Percentiles rank a stretch among this genome's conserved stretches.
These are phyloP conservation scores for Myotis davidii DNA, from an alignment of 2,113 vertebrate genomes.

Conservation along the genomic window DNA sequence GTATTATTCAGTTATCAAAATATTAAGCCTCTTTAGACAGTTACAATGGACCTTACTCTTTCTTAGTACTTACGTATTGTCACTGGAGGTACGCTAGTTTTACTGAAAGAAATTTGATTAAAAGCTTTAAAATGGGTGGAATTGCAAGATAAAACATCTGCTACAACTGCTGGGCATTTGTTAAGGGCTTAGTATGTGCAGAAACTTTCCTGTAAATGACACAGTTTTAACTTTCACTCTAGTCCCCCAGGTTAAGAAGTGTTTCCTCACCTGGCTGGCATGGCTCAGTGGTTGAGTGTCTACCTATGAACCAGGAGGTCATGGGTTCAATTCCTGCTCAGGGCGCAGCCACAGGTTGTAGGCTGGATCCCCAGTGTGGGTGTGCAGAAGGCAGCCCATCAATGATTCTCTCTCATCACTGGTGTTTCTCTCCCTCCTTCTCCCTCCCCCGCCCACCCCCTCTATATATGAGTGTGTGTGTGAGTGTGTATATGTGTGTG, in stretches of 20 bases:
- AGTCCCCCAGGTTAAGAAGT: neutral
- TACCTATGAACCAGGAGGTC: too few species aligned
- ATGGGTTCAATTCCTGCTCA: too few species aligned
- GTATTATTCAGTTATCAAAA: neutral
- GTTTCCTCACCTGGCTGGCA: neutral
- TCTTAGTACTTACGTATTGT: neutral
- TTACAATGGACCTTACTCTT: neutral
- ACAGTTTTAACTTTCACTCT: neutral
- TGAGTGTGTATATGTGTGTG: too few species aligned
- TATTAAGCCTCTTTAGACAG: neutral
- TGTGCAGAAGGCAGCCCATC: too few species aligned
- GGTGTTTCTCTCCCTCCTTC: too few species aligned
- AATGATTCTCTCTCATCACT: too few species aligned
- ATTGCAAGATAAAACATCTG: neutral
- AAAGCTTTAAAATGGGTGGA: conserved; percentile 14
- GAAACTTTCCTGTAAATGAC: neutral
- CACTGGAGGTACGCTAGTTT: neutral
- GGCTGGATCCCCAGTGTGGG: too few species aligned
- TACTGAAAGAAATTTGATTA: conserved; percentile 29
- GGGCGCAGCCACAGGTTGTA: too few species aligned
- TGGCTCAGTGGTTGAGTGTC: too few species aligned
- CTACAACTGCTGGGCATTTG: neutral
- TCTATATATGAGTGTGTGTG: too few species aligned
- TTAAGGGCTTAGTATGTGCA: neutral
- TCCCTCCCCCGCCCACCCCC: too few species aligned